Evolutionary conservation across 2,888 invertebrate genomes (phyloP).

Genomic region (Eucriotettix oculatus): DNA sequence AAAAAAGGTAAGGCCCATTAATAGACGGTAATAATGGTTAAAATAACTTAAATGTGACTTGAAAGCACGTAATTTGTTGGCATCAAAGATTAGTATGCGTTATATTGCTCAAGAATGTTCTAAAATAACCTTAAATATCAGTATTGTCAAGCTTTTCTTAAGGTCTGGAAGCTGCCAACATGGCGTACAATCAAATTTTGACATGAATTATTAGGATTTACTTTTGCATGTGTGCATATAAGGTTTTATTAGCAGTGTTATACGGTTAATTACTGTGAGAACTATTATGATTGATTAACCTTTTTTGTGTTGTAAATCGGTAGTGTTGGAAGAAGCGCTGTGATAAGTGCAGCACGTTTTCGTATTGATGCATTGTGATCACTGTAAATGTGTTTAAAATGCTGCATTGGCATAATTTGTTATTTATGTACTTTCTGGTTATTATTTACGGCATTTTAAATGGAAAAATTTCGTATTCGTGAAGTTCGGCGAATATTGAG

Average conservation of each 20-base stretch:
- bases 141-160: conserved; percentile 14
- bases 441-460: no score
- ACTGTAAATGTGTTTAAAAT: no score
- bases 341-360: neutral
- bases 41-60: no score
- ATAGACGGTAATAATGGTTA: conserved; percentile 1
- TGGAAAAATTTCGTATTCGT: no score
- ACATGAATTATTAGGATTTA: neutral
- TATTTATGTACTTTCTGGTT: no score
- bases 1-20: conserved; percentile 53
- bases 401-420: no score
- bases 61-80: no score
- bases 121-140: conserved; percentile 1
- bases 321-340: neutral
- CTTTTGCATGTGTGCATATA: neutral
- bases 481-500: no score
- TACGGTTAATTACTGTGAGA: neutral
- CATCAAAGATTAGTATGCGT: no score
- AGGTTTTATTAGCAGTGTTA: neutral
- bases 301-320: neutral
- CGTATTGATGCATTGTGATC: neutral
- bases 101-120: no score
- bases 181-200: conserved; percentile 27
- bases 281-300: neutral
- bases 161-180: conserved; percentile 32